A percentile compares a stretch with the other conserved stretches of the same genome.
Conservation (phyloP, 2,888 invertebrate species). For the Tuta absoluta region DNA sequence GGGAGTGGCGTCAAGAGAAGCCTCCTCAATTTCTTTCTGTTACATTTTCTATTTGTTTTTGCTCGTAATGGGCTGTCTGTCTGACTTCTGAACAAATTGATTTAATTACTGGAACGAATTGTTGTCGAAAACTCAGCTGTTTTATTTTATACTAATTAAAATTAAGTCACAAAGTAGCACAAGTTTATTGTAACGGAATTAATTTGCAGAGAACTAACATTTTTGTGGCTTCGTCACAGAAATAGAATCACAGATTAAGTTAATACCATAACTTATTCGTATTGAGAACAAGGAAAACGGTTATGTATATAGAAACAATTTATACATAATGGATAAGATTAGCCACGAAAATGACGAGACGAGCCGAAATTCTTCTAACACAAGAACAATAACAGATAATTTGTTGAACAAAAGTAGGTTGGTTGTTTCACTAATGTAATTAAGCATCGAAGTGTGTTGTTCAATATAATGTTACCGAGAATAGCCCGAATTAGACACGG, state of each 20-base stretch:
- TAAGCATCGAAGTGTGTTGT: slow-evolving; percentile 6
- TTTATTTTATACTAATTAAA: neutral
- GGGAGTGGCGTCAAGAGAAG: slow-evolving; percentile 21
- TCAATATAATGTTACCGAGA: neutral
- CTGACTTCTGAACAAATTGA: slow-evolving; percentile 3
- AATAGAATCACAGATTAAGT: neutral
- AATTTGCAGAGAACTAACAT: neutral
- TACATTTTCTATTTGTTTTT: slow-evolving; percentile 19
- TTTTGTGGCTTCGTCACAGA: slow-evolving; percentile 4
- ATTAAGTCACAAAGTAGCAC: neutral
- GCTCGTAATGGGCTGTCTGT: neutral
- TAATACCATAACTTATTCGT: neutral
- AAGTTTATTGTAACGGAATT: neutral
- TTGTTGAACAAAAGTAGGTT: neutral
- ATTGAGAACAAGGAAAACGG: neutral
- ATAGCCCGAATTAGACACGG: neutral
- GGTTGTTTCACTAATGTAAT: slow-evolving; percentile 4
- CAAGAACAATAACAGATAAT: neutral
- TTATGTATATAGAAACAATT: neutral
- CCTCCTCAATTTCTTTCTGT: slow-evolving; percentile 21
- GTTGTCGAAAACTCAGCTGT: neutral
- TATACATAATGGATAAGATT: neutral
- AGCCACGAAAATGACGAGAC: neutral
- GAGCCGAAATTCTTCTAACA: neutral
- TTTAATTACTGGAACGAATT: neutral